Evolutionary conservation across 2,888 invertebrate genomes (phyloP), one percentile per base, ranked within the genome.

Genomic region (Tenthredo distinguenda): DNA sequence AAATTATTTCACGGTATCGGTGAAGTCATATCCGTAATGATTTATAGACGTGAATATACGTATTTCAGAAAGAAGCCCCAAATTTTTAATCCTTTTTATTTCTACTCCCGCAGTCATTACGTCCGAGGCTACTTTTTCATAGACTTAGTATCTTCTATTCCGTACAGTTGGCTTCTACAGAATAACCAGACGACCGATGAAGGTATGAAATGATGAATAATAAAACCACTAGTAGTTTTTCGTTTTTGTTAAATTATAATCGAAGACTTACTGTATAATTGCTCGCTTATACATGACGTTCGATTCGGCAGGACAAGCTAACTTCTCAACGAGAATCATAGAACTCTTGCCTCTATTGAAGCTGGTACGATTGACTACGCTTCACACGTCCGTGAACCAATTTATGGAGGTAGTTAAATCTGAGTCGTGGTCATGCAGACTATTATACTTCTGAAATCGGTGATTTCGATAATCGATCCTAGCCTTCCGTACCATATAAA

Each of bases 111-210:
- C 85, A 94, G 94, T 81, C 90, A 92, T 88, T 94, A 94, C 82
- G 58, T 89, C 10, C 89, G 86, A 86, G 89, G 91, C 71, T 90
- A 88, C 77, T 93, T 94, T 87, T 12, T 92, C n/a, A 77, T 92
- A 10, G 93, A 94, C 85, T 85, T 93, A 31, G 21, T 93, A 43
- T 92, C 93, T 0, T 92, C 93, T 0, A 43, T 94, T 37, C 92
- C 92, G 0, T 92, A 91, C 71, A 85, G 85, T 4, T 92, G 91
- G 91, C 88, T 91, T 77, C 84, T 88, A 68, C 72, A 86, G 26
- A 83, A 79, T 15, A 81, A 68, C 72, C 37, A 72, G 31, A 86
- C 90, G 1, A 43, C 84, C 31, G 86, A 87, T 55, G 88, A 4
- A 84, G 86, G 4, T 26, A 89, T 7, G 86, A 76, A 12, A 76